Percentiles rank a stretch among this genome's conserved stretches.
These are phyloP conservation scores for Palythoa grandis DNA, from an alignment of 92 coral and sea anemone genomes.

Conservation along the genomic window DNA sequence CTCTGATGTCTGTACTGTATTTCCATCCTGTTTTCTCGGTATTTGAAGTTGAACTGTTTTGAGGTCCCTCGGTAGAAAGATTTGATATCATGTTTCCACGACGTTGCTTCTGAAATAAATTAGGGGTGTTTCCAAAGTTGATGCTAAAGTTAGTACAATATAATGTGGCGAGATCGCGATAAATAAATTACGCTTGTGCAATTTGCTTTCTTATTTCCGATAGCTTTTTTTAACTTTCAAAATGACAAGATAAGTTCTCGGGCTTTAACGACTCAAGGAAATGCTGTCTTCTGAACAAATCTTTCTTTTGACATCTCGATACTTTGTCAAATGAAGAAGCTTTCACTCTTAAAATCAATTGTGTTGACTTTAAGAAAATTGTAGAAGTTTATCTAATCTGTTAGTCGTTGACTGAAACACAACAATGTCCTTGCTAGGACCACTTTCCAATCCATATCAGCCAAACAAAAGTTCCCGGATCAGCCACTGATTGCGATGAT, in stretches of 20 bases:
- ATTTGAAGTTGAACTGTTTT: background rate
- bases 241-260: background rate
- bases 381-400: background rate
- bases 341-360: background rate
- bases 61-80: background rate
- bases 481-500: background rate
- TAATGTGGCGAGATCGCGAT: background rate
- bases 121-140: background rate
- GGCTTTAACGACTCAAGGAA: background rate
- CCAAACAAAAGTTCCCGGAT: conserved; percentile 8
- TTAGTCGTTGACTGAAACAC: too few relatives aligned
- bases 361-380: background rate
- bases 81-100: conserved; percentile 2
- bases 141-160: background rate
- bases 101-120: background rate
- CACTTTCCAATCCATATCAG: too few relatives aligned
- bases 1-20: conserved; percentile 27
- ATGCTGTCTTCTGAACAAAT: background rate
- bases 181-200: background rate
- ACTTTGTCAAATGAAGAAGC: background rate
- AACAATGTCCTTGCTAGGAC: too few relatives aligned
- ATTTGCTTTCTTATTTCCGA: background rate
- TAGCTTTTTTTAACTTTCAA: background rate
- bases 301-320: background rate
- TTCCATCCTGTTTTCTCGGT: background rate